A percentile compares a stretch with the other conserved stretches of the same genome.
Evolutionary conservation across 1,140 invertebrate genomes (phyloP).

Genomic region (Neelides sp.): DNA sequence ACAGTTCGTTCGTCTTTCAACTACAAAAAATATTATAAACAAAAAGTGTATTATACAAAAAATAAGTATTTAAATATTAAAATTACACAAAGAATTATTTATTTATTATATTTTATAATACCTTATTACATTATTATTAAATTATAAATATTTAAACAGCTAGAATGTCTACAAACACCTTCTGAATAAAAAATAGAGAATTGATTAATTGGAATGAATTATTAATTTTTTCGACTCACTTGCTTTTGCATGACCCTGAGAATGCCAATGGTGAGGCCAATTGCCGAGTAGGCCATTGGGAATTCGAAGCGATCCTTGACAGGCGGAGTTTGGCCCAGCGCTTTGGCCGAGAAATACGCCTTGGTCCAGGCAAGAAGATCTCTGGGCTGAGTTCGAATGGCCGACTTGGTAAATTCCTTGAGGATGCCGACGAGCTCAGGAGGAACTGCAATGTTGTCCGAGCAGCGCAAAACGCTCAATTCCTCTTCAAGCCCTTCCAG

Average conservation of each 20-base stretch:
- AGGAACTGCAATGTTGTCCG: slow-evolving; percentile 49
- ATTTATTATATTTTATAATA: too few species aligned
- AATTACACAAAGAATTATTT: too few species aligned
- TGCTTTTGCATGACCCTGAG: slow-evolving; percentile 60
- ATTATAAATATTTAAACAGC: too few species aligned
- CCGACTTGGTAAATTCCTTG: slow-evolving; percentile 74
- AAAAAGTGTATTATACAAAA: too few species aligned
- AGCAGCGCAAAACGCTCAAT: neutral
- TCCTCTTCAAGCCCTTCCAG: neutral
- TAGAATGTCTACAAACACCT: too few species aligned
- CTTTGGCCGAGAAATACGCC: slow-evolving; percentile 57
- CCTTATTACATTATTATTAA: slow-evolving; percentile 11
- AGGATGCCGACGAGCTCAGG: slow-evolving; percentile 64
- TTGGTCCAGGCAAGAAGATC: slow-evolving; percentile 72
- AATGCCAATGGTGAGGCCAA: slow-evolving; percentile 35
- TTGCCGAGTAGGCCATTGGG: slow-evolving; percentile 34
- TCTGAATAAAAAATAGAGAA: too few species aligned
- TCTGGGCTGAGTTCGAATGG: slow-evolving; percentile 71
- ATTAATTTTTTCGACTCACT: slow-evolving; percentile 37
- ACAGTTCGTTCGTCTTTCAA: slow-evolving; percentile 34
- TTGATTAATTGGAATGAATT: too few species aligned
- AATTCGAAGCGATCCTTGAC: slow-evolving; percentile 64
- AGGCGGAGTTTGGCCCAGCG: slow-evolving; percentile 47
- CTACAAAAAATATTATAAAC: slow-evolving; percentile 25
- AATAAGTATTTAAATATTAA: too few species aligned